Percentiles rank a stretch among this genome's conserved stretches.
phyloP scores from a whole-genome alignment of 2,113 vertebrate genomes.

The Otis tarda region DNA sequence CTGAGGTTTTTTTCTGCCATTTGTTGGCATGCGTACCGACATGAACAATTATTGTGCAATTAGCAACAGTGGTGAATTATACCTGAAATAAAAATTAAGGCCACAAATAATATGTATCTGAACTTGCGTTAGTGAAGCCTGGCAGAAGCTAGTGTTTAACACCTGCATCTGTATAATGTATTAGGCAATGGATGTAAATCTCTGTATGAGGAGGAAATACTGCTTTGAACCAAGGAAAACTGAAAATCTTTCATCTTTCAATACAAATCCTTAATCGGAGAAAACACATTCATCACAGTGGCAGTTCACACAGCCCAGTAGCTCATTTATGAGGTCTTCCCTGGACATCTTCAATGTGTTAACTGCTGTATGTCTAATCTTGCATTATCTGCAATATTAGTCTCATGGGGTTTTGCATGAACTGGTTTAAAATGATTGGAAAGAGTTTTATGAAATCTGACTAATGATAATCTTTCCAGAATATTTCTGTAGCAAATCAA shows the following conservation, averaged over 20 bases:
- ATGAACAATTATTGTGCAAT: not conserved
- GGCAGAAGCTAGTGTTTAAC: not conserved
- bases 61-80: not conserved
- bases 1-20: not conserved
- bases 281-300: not conserved
- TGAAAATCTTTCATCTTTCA: not conserved
- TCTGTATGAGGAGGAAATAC: not conserved
- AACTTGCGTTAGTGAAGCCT: not conserved
- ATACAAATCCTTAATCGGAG: not conserved
- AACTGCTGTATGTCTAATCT: not conserved
- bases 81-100: not conserved
- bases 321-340: not conserved
- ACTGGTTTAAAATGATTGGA: not conserved
- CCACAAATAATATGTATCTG: not conserved
- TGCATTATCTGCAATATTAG: not conserved
- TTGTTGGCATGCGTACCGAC: not conserved
- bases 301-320: not conserved
- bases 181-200: not conserved
- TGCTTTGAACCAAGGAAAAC: not conserved
- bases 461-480: not conserved
- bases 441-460: not conserved
- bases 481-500: not conserved
- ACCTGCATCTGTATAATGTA: not conserved
- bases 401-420: not conserved
- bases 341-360: rapidly evolving